These are phyloP conservation scores for Clistopyga incitator DNA, from an alignment of 2,888 invertebrate genomes.

Conservation along the genomic window DNA sequence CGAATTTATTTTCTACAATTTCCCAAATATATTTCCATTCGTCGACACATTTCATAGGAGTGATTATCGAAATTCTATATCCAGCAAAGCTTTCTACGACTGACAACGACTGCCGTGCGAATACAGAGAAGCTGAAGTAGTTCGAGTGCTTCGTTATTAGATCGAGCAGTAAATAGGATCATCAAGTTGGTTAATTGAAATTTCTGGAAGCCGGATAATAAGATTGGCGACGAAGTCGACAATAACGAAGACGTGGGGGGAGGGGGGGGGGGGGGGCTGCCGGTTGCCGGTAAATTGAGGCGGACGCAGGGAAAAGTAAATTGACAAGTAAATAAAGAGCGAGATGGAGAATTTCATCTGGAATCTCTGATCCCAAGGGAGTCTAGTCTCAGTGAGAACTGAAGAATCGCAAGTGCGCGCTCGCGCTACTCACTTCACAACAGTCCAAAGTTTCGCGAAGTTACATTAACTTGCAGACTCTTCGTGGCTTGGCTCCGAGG, in stretches of 20 bases:
- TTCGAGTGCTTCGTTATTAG: constrained; percentile 7
- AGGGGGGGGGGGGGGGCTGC: background rate
- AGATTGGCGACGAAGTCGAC: constrained; percentile 4
- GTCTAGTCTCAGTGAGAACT: background rate
- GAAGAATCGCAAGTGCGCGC: constrained; percentile 32
- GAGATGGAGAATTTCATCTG: constrained; percentile 10
- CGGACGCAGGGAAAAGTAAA: constrained; percentile 31
- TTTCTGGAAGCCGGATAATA: constrained; percentile 36
- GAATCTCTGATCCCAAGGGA: constrained; percentile 11
- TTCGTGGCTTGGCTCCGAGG: background rate
- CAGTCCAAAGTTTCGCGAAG: constrained; percentile 37
- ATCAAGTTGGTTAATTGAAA: constrained; percentile 46
- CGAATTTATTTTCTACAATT: no score
- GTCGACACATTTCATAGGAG: no score
- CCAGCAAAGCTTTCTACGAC: no score
- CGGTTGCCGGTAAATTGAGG: constrained; percentile 29
- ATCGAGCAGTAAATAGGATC: constrained; percentile 34
- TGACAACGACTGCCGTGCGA: background rate
- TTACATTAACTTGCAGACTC: constrained; percentile 40
- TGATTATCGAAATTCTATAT: no score
- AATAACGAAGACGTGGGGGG: background rate
- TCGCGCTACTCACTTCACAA: constrained; percentile 40
- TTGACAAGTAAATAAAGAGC: constrained; percentile 43
- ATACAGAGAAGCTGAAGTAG: background rate
- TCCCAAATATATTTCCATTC: no score